Conservation (phyloP, 2,888 invertebrate species). For the Camptogramma bilineatum region DNA sequence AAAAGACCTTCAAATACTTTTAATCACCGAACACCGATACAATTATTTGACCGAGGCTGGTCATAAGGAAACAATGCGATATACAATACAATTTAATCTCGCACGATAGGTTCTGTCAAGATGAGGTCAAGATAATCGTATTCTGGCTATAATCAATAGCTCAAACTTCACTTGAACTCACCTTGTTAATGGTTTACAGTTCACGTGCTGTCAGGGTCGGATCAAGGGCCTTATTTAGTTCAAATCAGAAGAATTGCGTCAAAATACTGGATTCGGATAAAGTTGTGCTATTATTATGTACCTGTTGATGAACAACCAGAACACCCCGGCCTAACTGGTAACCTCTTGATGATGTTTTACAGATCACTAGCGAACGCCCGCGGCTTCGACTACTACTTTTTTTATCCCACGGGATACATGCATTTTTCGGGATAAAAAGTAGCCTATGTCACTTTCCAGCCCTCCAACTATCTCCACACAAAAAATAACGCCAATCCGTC, state of each 20-base stretch:
- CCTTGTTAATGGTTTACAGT: slow-evolving; percentile 58
- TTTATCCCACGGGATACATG: no score
- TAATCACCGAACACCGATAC: slow-evolving; percentile 24
- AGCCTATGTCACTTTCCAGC: no score
- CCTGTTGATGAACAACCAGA: no score
- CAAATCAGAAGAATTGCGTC: not conserved
- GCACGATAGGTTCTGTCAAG: slow-evolving; percentile 45
- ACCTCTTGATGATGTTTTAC: no score
- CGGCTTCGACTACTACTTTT: no score
- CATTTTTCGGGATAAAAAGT: no score
- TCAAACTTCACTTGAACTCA: slow-evolving; percentile 47
- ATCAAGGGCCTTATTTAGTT: not conserved
- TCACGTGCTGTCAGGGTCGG: slow-evolving; percentile 27
- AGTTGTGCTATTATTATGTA: no score
- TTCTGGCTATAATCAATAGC: slow-evolving; percentile 54
- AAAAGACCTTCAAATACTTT: slow-evolving; percentile 12
- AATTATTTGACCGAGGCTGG: slow-evolving; percentile 28
- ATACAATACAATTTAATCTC: slow-evolving; percentile 46
- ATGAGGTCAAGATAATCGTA: slow-evolving; percentile 57
- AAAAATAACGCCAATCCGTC: no score
- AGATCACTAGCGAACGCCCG: no score
- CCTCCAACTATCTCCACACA: no score
- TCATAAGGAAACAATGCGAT: slow-evolving; percentile 51
- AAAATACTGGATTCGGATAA: no score
- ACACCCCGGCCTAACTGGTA: no score